Evolutionary conservation across 2,888 invertebrate genomes (phyloP), one percentile per base, ranked within the genome.

Genomic region (Pristionchus maxplancki): DNA sequence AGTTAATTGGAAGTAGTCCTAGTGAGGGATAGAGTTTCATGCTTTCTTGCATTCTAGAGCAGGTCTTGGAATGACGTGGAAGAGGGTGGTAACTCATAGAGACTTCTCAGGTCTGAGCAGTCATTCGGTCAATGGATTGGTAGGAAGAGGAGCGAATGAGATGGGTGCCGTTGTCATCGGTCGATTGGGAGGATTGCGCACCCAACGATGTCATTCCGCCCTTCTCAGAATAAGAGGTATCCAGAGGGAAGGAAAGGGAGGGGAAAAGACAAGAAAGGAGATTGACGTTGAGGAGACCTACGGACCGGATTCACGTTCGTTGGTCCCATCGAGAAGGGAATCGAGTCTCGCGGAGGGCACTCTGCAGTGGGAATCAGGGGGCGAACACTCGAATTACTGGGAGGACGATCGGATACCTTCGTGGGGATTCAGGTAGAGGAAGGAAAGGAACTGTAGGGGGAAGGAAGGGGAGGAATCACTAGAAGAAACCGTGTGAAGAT

Each of bases 261-360:
- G 50, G n/a, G 81, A 20, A 31, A 50, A 31, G 82, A 48, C 24
- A 78, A 44, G 74, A 40, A 28, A 71, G 50, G n/a, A 50, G 67
- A 71, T 71, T 67, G 64, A 85, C 44, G 64, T 40, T 17, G 24
- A 88, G 88, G 88, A 24, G 88, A 88, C 44, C 28, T 88, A 1
- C 78, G 81, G 24, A 28, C 44, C 34, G 88, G 88, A 53, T 88
- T 88, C 88, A 13, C 28, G 28, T 88, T 34, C 44, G 17, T 17
- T 13, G 71, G 78, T 17, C 78, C 88, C 17, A 53, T 88, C 13
- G 58, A 53, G 58, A 37, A 15, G 40, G 62, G 28, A 31, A 62
- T 88, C 58, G 40, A 74, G 31, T 88, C 88, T 15, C 78, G 88
- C 13, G 88, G 88, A 34, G 88, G 88, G 17, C 88, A 88, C 31